These are phyloP conservation scores for Lutjanus argentimaculatus DNA, from an alignment of 2,797 vertebrate genomes.

Conservation along the genomic window DNA sequence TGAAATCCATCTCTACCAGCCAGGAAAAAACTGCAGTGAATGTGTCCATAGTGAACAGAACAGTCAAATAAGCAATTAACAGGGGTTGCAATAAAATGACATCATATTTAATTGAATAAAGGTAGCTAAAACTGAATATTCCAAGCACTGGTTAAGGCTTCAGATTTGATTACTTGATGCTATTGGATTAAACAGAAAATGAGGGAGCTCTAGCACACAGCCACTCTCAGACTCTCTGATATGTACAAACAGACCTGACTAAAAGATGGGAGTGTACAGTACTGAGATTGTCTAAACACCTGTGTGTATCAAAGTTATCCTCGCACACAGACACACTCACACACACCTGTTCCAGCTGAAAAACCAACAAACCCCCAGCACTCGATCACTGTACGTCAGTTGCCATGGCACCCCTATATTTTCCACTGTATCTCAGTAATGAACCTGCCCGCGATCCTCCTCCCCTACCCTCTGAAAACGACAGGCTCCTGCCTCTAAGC, in stretches of 20 bases:
- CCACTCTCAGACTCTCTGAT: constrained; percentile 67
- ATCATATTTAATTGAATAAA: constrained; percentile 74
- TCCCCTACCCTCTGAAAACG: constrained; percentile 33
- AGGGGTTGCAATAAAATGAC: constrained; percentile 65
- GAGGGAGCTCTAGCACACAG: constrained; percentile 43
- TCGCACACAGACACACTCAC: constrained; percentile 46
- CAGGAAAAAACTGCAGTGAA: constrained; percentile 37
- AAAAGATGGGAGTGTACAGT: constrained; percentile 74
- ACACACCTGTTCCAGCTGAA: constrained; percentile 55
- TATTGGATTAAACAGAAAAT: constrained; percentile 61
- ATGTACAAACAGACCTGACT: constrained; percentile 82
- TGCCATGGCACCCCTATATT: constrained; percentile 63
- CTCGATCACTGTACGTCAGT: constrained; percentile 52
- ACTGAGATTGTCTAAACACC: constrained; percentile 81
- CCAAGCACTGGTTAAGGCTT: constrained; percentile 80
- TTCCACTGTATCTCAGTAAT: constrained; percentile 53
- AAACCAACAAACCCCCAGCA: constrained; percentile 39
- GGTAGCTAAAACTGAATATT: constrained; percentile 69
- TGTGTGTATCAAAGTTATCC: constrained; percentile 64
- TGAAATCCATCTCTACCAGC: constrained; percentile 38
- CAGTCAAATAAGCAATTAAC: constrained; percentile 62
- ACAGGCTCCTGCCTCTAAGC: constrained; percentile 45
- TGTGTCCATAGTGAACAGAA: constrained; percentile 50
- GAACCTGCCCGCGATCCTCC: constrained; percentile 33
- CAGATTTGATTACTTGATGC: constrained; percentile 71